Percentiles rank a stretch among this genome's conserved stretches.
Evolutionary conservation across 2,888 invertebrate genomes (phyloP).

Genomic region (Trissoscelio sp.): DNA sequence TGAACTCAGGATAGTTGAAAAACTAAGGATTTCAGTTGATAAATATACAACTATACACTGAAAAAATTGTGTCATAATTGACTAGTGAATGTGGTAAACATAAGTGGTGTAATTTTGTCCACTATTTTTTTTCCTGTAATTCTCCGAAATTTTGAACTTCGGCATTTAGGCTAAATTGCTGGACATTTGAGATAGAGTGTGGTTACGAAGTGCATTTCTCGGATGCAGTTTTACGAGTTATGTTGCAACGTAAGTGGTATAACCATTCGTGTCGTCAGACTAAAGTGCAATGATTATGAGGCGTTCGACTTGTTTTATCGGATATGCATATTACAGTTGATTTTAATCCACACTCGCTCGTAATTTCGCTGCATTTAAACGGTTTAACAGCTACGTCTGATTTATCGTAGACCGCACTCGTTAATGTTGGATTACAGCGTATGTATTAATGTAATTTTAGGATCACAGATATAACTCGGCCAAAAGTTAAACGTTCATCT

Average conservation of each 20-base stretch:
- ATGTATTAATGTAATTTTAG: constrained; percentile 20
- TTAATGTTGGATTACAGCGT: constrained; percentile 29
- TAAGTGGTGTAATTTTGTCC: too few species aligned
- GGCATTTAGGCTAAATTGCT: background rate
- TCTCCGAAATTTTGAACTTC: background rate
- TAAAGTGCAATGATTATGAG: constrained; percentile 46
- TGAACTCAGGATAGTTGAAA: too few species aligned
- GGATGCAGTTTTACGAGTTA: constrained; percentile 41
- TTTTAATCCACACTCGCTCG: constrained; percentile 46
- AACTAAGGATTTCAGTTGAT: too few species aligned
- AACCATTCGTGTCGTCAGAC: constrained; percentile 56
- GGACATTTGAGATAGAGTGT: background rate
- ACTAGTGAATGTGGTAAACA: too few species aligned
- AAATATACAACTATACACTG: too few species aligned
- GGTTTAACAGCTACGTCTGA: constrained; percentile 32
- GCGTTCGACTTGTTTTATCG: constrained; percentile 51
- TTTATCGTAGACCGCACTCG: constrained; percentile 31
- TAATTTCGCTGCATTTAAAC: constrained; percentile 47
- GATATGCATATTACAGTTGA: constrained; percentile 53
- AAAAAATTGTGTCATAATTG: too few species aligned
- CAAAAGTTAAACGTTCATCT: too few species aligned
- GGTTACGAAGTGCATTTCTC: constrained; percentile 21
- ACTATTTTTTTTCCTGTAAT: too few species aligned
- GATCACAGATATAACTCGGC: background rate
- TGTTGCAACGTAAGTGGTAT: constrained; percentile 51